Percentiles rank a stretch among this genome's conserved stretches.
Conservation (phyloP, 2,797 vertebrate species). For the Malacoctenus gilli region DNA sequence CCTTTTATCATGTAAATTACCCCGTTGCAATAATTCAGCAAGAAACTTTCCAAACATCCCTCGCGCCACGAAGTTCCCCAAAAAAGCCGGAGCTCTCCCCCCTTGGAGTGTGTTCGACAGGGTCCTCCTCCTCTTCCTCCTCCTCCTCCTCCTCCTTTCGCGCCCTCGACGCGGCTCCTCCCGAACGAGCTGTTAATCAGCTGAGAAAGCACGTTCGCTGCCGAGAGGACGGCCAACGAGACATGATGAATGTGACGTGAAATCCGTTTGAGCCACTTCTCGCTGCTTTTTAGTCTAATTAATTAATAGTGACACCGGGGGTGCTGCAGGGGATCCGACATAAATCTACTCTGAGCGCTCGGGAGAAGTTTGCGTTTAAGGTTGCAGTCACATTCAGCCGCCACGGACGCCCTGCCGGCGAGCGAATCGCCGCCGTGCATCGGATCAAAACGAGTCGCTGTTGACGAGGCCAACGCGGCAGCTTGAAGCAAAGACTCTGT, state of each 20-base stretch:
- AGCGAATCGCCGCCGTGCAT: no score
- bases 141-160: no score
- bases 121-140: no score
- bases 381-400: neutral
- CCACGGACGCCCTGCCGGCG: no score
- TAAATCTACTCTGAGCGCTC: neutral
- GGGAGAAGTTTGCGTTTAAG: neutral
- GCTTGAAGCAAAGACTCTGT: no score
- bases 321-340: neutral
- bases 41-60: no score
- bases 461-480: no score
- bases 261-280: neutral
- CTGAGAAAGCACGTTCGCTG: neutral
- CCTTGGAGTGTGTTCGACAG: neutral
- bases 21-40: no score
- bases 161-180: neutral
- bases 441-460: no score
- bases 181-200: neutral
- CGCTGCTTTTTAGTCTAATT: neutral
- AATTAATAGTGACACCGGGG: constrained; percentile 2
- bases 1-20: no score
- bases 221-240: neutral
- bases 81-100: neutral
- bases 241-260: constrained; percentile 1
- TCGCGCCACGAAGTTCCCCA: no score